Conservation (phyloP, 2,797 vertebrate species). For the Pygocentrus nattereri region DNA sequence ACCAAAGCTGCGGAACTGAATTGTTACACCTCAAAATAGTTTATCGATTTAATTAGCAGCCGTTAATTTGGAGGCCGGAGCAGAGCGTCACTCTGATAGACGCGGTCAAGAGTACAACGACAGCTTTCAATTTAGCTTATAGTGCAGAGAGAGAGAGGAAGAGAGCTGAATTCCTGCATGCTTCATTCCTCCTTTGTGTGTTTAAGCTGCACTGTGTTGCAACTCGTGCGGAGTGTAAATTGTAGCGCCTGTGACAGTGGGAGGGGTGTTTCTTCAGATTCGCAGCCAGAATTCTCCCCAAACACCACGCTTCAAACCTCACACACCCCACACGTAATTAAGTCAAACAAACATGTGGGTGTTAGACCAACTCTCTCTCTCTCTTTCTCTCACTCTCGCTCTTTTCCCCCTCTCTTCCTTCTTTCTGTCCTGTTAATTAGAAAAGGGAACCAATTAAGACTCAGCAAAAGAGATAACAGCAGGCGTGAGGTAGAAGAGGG, state of each 20-base stretch:
- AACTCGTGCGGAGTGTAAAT: conserved; percentile 42
- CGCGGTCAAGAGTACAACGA: conserved; percentile 62
- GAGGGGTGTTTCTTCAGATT: conserved; percentile 50
- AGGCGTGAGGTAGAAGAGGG: conserved; percentile 63
- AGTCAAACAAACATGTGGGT: conserved; percentile 51
- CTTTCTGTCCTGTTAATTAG: conserved; percentile 59
- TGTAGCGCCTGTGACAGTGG: conserved; percentile 38
- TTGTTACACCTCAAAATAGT: conserved; percentile 85
- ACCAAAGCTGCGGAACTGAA: conserved; percentile 83
- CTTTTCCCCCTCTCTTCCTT: conserved; percentile 3
- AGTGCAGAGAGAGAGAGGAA: not conserved
- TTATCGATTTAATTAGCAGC: conserved; percentile 91
- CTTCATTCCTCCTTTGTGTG: conserved; percentile 38
- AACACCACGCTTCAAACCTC: conserved; percentile 28
- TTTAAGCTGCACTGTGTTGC: conserved; percentile 38
- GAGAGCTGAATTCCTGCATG: conserved; percentile 26
- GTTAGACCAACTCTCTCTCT: conserved; percentile 32
- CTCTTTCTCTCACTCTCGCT: conserved; percentile 10
- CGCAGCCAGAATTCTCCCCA: conserved; percentile 40
- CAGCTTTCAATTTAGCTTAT: conserved; percentile 27
- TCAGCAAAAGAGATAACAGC: conserved; percentile 58
- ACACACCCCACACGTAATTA: conserved; percentile 49
- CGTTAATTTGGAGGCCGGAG: conserved; percentile 85
- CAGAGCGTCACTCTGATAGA: conserved; percentile 77
- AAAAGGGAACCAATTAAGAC: conserved; percentile 69